Conservation (phyloP, 2,888 invertebrate genomes). For the Patella depressa region DNA sequence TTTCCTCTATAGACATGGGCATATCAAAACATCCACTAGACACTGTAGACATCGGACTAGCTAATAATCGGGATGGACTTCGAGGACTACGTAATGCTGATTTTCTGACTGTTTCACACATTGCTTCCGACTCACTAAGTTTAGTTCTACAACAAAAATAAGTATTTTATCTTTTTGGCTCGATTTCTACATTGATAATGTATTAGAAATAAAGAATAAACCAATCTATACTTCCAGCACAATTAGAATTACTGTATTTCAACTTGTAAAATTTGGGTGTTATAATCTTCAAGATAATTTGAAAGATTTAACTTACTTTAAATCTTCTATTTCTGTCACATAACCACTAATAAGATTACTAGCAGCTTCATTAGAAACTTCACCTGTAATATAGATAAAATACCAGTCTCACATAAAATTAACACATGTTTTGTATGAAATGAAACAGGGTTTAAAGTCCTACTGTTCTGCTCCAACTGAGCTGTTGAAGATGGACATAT, state of each 20-base stretch:
- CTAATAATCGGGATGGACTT: constrained; percentile 42
- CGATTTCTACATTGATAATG: not conserved
- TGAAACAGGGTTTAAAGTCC: too few relatives aligned
- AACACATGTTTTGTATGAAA: too few relatives aligned
- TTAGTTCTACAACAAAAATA: constrained; percentile 76
- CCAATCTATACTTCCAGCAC: too few relatives aligned
- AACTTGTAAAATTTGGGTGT: too few relatives aligned
- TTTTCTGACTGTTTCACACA: constrained; percentile 79
- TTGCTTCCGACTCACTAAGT: constrained; percentile 87
- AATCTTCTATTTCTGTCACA: constrained; percentile 90
- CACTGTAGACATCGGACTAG: constrained; percentile 36
- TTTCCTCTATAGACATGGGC: constrained; percentile 35
- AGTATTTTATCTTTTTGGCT: constrained; percentile 3
- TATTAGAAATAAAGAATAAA: too few relatives aligned
- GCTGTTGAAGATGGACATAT: too few relatives aligned
- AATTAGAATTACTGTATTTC: too few relatives aligned
- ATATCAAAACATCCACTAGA: constrained; percentile 30
- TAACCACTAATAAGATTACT: constrained; percentile 83
- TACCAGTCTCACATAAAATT: not conserved
- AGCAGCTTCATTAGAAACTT: constrained; percentile 59
- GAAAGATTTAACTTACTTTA: constrained; percentile 74
- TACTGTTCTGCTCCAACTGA: too few relatives aligned
- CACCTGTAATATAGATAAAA: constrained; percentile 42
- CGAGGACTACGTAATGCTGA: constrained; percentile 29
- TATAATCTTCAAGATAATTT: too few relatives aligned